Evolutionary conservation across 92 coral and sea anemone species (phyloP).

Genomic region (Bergia sp.): DNA sequence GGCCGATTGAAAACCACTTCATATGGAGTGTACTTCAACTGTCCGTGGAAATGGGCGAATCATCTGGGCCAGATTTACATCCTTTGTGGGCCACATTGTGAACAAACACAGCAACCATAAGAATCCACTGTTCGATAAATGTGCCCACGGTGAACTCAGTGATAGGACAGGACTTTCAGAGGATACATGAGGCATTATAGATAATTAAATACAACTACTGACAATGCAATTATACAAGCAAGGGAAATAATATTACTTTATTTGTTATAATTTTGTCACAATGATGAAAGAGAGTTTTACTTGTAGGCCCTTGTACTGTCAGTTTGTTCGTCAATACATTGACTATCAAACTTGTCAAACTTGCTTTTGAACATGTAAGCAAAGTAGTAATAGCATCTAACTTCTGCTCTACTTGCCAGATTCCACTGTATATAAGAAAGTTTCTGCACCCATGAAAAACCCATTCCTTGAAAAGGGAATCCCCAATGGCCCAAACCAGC

Average conservation of each 20-base stretch:
- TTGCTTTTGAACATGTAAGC: too few relatives aligned
- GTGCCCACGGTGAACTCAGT: constrained; percentile 61
- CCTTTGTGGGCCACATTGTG: constrained; percentile 65
- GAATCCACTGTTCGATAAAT: constrained; percentile 61
- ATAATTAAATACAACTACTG: too few relatives aligned
- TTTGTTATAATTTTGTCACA: too few relatives aligned
- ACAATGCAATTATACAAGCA: too few relatives aligned
- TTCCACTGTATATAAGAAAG: constrained; percentile 57
- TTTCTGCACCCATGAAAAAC: constrained; percentile 50
- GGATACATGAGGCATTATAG: too few relatives aligned
- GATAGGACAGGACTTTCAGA: too few relatives aligned
- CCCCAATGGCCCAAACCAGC: constrained; percentile 55
- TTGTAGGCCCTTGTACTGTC: too few relatives aligned
- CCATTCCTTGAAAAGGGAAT: constrained; percentile 43
- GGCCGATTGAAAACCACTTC: constrained; percentile 66
- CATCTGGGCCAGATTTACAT: constrained; percentile 69
- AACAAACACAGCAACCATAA: constrained; percentile 52
- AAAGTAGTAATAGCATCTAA: too few relatives aligned
- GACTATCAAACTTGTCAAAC: too few relatives aligned
- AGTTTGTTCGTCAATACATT: too few relatives aligned
- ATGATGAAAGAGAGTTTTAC: too few relatives aligned
- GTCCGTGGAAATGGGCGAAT: constrained; percentile 64
- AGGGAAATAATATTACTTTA: too few relatives aligned
- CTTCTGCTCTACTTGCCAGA: not conserved
- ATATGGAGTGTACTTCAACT: constrained; percentile 72